phyloP scores from a whole-genome alignment of 2,797 vertebrate species.

The Pseudochromis fuscus region DNA sequence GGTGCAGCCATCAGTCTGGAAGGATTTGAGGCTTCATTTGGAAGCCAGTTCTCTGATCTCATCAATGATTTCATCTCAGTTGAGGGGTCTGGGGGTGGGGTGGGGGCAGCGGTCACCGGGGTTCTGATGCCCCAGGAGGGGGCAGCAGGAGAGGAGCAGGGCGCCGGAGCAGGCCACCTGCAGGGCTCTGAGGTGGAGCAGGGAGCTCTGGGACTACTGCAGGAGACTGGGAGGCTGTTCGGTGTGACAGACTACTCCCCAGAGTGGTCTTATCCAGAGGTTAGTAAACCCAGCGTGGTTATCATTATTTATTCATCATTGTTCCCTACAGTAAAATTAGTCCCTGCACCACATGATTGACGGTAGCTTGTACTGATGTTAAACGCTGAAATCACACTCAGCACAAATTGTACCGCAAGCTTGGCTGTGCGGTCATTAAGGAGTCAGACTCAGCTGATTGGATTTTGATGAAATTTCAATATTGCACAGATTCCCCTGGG shows the following conservation, averaged over 20 bases:
- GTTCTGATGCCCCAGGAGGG: conserved; percentile 89
- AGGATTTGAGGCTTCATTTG: conserved; percentile 98
- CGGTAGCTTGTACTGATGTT: conserved; percentile 48
- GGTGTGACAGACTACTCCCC: conserved; percentile 99
- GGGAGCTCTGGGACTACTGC: conserved; percentile 92
- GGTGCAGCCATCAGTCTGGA: conserved; percentile 92
- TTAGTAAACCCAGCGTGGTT: conserved; percentile 81
- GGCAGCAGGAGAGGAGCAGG: conserved; percentile 86
- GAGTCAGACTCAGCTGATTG: conserved; percentile 64
- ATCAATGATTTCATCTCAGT: conserved; percentile 99
- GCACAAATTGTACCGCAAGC: conserved; percentile 57
- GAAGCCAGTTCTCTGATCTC: conserved; percentile 99
- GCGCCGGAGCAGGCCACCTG: conserved; percentile 88
- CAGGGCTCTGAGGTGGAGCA: conserved; percentile 92
- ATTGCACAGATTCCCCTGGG: conserved; percentile 68
- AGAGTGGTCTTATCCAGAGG: conserved; percentile 99
- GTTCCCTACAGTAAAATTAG: conserved; percentile 67
- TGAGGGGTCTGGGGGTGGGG: conserved; percentile 88
- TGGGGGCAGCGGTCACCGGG: conserved; percentile 77
- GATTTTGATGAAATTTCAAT: conserved; percentile 76
- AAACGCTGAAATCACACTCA: conserved; percentile 57
- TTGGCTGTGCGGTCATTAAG: conserved; percentile 63
- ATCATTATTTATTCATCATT: conserved; percentile 75
- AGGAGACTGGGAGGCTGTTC: conserved; percentile 94
- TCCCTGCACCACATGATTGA: conserved; percentile 64